Conservation (phyloP, 2,888 invertebrate species). For the Myathropa florea region DNA sequence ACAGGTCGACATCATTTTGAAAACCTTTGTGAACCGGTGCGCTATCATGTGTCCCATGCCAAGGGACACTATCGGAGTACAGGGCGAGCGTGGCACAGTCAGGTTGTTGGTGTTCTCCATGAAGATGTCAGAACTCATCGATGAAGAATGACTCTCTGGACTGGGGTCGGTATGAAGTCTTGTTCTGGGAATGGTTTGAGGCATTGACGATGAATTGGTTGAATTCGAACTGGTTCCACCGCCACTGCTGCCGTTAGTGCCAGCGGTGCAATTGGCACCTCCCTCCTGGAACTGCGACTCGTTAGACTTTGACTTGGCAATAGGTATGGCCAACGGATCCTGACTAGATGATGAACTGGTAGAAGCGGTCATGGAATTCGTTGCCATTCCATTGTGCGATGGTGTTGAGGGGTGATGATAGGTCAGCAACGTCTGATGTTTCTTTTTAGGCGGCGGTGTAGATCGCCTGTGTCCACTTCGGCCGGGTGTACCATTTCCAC, state of each 20-base stretch:
- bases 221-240: slow-evolving; percentile 66
- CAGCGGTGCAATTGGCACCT: slow-evolving; percentile 81
- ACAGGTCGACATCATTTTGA: slow-evolving; percentile 94
- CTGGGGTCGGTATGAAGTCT: slow-evolving; percentile 80
- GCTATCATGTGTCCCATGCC: slow-evolving; percentile 94
- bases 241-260: slow-evolving; percentile 41
- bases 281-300: slow-evolving; percentile 89
- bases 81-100: slow-evolving; percentile 85
- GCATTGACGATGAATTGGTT: slow-evolving; percentile 56
- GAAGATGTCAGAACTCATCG: slow-evolving; percentile 77
- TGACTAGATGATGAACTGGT: slow-evolving; percentile 63
- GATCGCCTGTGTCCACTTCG: slow-evolving; percentile 75
- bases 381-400: slow-evolving; percentile 72
- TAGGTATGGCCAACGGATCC: slow-evolving; percentile 81
- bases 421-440: slow-evolving; percentile 84
- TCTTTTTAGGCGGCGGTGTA: slow-evolving; percentile 90
- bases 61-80: slow-evolving; percentile 88
- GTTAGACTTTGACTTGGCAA: slow-evolving; percentile 95
- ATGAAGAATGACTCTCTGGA: slow-evolving; percentile 78
- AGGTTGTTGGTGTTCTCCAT: slow-evolving; percentile 78
- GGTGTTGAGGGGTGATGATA: slow-evolving; percentile 76
- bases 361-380: slow-evolving; percentile 57
- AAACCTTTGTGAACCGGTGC: slow-evolving; percentile 93
- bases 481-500: slow-evolving; percentile 76
- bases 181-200: slow-evolving; percentile 74